A percentile compares a stretch with the other conserved stretches of the same genome.
These are phyloP conservation scores for Pangasius larnaudii DNA, from an alignment of 2,797 vertebrate species.

Conservation along the genomic window DNA sequence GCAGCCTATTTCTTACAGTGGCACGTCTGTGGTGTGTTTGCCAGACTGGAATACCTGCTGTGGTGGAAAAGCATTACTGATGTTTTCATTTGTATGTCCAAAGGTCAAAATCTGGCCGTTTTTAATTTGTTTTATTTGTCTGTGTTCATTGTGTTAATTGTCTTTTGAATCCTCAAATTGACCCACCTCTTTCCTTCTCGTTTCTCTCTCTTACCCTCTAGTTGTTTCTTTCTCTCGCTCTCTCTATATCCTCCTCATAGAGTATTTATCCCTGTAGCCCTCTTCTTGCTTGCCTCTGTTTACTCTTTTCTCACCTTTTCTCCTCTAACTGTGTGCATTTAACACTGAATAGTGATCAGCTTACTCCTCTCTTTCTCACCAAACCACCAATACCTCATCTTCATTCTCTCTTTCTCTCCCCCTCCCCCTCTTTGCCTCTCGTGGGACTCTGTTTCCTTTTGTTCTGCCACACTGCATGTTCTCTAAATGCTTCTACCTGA, in stretches of 20 bases:
- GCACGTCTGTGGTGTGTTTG: constrained; percentile 35
- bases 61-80: constrained; percentile 22
- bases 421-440: not conserved
- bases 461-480: constrained; percentile 20
- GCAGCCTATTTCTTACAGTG: constrained; percentile 43
- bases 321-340: constrained; percentile 27
- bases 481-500: constrained; percentile 22
- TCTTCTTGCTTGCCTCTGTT: not conserved
- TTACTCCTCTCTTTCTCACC: not conserved
- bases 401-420: not conserved
- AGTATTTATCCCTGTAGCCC: not conserved
- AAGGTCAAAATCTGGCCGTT: not conserved
- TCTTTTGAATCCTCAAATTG: not conserved
- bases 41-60: constrained; percentile 27
- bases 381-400: constrained; percentile 17
- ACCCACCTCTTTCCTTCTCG: not conserved
- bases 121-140: not conserved
- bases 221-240: constrained; percentile 24
- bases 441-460: constrained; percentile 25
- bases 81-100: not conserved
- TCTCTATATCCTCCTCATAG: constrained; percentile 12
- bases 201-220: constrained; percentile 21
- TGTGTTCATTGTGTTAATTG: not conserved
- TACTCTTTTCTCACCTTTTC: not conserved
- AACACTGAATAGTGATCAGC: constrained; percentile 19